Conservation (phyloP, 2,113 vertebrate species). For the Mesoclemmys tuberculata region DNA sequence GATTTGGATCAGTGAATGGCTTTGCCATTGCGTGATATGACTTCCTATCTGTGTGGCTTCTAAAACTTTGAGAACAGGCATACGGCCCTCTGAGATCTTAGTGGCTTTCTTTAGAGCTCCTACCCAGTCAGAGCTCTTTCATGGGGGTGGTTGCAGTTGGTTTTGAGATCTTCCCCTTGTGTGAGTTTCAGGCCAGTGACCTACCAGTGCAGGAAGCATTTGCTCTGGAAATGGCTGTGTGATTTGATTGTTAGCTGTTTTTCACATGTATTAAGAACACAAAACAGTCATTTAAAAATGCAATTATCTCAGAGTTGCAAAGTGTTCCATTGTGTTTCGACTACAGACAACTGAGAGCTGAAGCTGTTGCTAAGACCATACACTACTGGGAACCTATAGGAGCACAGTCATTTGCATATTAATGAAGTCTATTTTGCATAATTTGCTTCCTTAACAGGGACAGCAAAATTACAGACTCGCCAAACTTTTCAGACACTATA, state of each 20-base stretch:
- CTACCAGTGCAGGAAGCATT: not conserved
- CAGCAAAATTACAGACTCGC: not conserved
- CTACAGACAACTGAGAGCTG: not conserved
- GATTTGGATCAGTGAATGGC: not conserved
- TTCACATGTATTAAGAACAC: not conserved
- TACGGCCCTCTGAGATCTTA: not conserved
- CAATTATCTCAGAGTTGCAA: not conserved
- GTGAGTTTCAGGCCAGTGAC: not conserved
- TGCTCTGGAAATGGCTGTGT: not conserved
- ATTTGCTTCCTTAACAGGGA: not conserved
- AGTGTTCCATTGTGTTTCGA: not conserved
- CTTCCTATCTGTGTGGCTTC: not conserved
- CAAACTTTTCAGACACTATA: not conserved
- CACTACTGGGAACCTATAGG: not conserved
- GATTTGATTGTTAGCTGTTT: not conserved
- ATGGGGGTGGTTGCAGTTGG: not conserved
- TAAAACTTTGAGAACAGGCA: not conserved
- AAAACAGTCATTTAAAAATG: constrained; percentile 4
- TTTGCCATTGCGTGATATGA: too few species aligned
- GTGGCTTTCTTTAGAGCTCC: not conserved
- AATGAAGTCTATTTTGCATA: not conserved
- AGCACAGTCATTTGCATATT: not conserved
- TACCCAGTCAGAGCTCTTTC: not conserved
- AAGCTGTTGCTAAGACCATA: not conserved
- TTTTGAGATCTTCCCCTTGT: not conserved